phyloP scores from a whole-genome alignment of 2,797 vertebrate species.

The Nannoperca obscura region DNA sequence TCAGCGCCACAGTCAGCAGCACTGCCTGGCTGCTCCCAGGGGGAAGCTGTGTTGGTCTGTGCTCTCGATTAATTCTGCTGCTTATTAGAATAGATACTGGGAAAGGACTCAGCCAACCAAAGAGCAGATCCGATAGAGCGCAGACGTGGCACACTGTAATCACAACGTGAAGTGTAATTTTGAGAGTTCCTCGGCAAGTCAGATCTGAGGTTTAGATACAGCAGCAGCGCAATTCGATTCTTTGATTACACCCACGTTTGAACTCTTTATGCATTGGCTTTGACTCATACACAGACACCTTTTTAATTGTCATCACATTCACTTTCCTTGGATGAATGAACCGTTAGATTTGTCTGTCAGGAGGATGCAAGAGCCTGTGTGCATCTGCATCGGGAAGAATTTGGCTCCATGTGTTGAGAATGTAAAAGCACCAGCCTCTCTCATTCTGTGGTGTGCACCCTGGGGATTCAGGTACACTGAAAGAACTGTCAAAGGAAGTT shows the following conservation, averaged over 20 bases:
- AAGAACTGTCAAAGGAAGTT: conserved; percentile 61
- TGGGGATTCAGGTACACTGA: conserved; percentile 52
- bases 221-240: conserved; percentile 81
- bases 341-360: conserved; percentile 36
- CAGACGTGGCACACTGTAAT: conserved; percentile 55
- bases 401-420: conserved; percentile 40
- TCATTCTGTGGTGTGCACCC: conserved; percentile 37
- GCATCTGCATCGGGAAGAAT: conserved; percentile 37
- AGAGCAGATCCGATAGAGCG: conserved; percentile 64
- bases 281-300: conserved; percentile 48
- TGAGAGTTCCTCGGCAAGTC: conserved; percentile 91
- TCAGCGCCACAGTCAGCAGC: conserved; percentile 77
- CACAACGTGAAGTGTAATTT: conserved; percentile 63
- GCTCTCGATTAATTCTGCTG: conserved; percentile 79
- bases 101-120: conserved; percentile 69
- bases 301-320: conserved; percentile 58
- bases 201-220: conserved; percentile 91
- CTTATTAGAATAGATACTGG: conserved; percentile 82
- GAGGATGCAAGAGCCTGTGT: conserved; percentile 33
- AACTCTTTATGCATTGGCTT: conserved; percentile 42
- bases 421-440: conserved; percentile 17
- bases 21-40: conserved; percentile 74
- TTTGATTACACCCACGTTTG: conserved; percentile 90
- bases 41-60: conserved; percentile 73
- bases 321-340: conserved; percentile 51